Evolutionary conservation across 2,113 vertebrate genomes (phyloP).

Genomic region (Pionites leucogaster): DNA sequence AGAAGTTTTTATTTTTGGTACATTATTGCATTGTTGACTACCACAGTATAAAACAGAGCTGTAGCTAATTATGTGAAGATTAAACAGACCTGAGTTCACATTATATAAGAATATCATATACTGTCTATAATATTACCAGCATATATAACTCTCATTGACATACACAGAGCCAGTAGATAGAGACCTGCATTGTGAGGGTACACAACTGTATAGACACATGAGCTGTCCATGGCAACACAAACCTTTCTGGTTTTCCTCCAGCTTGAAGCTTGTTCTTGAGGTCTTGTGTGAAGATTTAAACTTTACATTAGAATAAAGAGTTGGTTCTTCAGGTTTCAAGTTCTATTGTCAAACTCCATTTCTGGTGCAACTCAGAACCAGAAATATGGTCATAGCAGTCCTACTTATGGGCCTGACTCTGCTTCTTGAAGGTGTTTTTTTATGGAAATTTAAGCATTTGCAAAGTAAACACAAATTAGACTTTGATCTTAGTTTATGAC

Average conservation of each 20-base stretch:
- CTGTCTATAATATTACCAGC: background rate
- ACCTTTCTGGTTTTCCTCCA: background rate
- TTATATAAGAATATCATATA: background rate
- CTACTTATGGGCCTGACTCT: background rate
- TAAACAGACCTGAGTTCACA: background rate
- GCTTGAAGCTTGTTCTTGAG: background rate
- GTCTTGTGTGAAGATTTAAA: background rate
- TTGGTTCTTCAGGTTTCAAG: background rate
- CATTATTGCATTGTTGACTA: background rate
- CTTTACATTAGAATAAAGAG: background rate
- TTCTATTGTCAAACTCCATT: background rate
- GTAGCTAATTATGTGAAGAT: background rate
- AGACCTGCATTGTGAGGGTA: background rate
- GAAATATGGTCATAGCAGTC: background rate
- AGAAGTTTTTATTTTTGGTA: background rate
- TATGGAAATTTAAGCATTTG: background rate
- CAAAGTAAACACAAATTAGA: background rate
- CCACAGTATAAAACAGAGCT: background rate
- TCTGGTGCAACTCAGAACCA: background rate
- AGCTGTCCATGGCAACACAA: background rate
- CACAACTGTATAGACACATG: background rate
- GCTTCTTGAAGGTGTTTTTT: background rate
- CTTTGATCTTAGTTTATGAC: background rate
- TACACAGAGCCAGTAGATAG: background rate
- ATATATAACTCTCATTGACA: background rate